Base-by-base conservation (phyloP, 2,113 vertebrate genomes). In the Ancistrus triradiatus region DNA sequence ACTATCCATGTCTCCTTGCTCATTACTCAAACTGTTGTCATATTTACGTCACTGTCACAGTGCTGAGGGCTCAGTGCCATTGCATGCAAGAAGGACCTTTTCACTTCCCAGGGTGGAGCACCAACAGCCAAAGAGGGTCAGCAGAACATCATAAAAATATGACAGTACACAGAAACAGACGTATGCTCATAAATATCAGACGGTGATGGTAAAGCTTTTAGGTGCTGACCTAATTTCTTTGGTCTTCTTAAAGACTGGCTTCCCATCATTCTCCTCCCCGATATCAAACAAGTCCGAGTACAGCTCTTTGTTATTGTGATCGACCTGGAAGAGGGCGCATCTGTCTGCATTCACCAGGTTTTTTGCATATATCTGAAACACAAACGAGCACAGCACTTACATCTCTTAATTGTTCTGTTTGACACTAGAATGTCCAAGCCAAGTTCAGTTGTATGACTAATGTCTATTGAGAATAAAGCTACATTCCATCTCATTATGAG, bases 291-390 rank as follows among this genome's bases (percentile, higher is more conserved):
- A 90, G 80, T 99, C 96, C 21, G 96, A 99, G 81, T 96, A 98
- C 49, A 99, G 82, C 78, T 99, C 96, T 83, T 93, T 92, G 81
- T 97, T 99, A 85, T 91, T 95, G 75, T 98, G 95, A 81, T 98
- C 96, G 19, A 99, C 95, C 90, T 99, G 96, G 93, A 99, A 99
- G 73, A 99, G 94, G 50, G 96, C 96, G 79, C 96, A 99, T 31
- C 96, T 91, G 74, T 99, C 95, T 66, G 96, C 96, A 79, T 96
- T 98, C 90, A 99, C 96, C 90, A 99, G 88, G 86, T 97, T 97
- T 91, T 99, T 99, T 94, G 96, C 96, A 94, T 98, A 98, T 92
- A 99, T 97, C 96, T 99, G 85, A 10, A 85, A 83, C 72, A 69
- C 76, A 87, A 73, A 11, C 75, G 4, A 59, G 35, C 46, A 19